Percentiles rank a stretch among this genome's conserved stretches.
Evolutionary conservation across 2,797 vertebrate genomes (phyloP).

Genomic region (Dallia pectoralis): DNA sequence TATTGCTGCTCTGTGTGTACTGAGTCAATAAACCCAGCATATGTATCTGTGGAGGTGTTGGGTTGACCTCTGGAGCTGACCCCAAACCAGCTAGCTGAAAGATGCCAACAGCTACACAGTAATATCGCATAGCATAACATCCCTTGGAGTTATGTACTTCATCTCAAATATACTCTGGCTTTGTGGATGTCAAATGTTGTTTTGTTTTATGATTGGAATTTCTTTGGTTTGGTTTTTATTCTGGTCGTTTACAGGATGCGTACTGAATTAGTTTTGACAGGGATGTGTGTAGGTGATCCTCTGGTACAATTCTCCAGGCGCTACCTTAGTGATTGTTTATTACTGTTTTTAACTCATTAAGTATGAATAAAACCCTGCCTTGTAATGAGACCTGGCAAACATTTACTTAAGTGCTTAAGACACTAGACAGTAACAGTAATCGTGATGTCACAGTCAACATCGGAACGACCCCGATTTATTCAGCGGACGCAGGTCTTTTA

Average conservation of each 20-base stretch:
- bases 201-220: neutral
- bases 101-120: neutral
- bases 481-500: neutral
- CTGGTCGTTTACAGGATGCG: neutral
- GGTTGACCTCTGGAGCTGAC: neutral
- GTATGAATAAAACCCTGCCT: neutral
- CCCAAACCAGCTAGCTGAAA: neutral
- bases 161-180: neutral
- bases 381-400: neutral
- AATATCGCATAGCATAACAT: neutral
- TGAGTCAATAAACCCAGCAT: neutral
- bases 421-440: conserved; percentile 12
- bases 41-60: neutral
- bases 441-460: neutral
- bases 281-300: neutral
- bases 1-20: neutral
- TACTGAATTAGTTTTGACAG: neutral
- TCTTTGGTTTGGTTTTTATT: neutral
- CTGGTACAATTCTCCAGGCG: neutral
- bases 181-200: neutral
- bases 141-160: neutral
- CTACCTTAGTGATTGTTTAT: conserved; percentile 10
- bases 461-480: neutral
- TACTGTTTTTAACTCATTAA: conserved; percentile 12
- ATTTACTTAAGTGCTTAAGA: neutral